Conservation (phyloP, 2,888 invertebrate species). For the Disparrhopalites patrizii region DNA sequence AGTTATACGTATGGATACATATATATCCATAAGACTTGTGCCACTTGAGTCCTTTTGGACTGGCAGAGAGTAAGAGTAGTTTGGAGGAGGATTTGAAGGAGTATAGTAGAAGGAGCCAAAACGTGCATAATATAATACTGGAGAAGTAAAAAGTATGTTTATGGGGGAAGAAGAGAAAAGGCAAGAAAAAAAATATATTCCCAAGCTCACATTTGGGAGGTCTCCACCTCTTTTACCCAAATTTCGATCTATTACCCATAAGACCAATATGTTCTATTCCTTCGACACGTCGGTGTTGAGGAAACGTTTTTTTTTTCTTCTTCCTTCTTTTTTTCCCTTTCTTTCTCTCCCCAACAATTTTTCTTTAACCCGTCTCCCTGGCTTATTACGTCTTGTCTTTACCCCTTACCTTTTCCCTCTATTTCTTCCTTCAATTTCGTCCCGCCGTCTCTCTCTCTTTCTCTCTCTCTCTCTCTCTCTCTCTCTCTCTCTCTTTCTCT, state of each 20-base stretch:
- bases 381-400: background rate
- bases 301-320: background rate
- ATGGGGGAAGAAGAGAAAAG: no score
- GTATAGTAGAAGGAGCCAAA: no score
- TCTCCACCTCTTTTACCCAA: conserved; percentile 17
- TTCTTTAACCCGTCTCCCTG: background rate
- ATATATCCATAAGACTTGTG: no score
- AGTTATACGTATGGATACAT: no score
- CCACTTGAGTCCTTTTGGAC: no score
- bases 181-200: background rate
- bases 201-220: conserved; percentile 22
- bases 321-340: background rate
- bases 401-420: background rate
- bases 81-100: no score
- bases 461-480: background rate
- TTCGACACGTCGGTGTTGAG: conserved; percentile 20
- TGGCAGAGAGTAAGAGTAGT: no score
- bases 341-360: background rate
- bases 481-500: background rate
- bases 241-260: conserved; percentile 25
- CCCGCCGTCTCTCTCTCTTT: background rate
- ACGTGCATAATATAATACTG: no score
- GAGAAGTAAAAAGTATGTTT: no score
- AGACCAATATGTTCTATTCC: conserved; percentile 25
- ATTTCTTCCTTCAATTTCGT: background rate